phyloP scores from a whole-genome alignment of 37 sponge, comb jelly and placozoan genomes.

The Ephydatia muelleri region DNA sequence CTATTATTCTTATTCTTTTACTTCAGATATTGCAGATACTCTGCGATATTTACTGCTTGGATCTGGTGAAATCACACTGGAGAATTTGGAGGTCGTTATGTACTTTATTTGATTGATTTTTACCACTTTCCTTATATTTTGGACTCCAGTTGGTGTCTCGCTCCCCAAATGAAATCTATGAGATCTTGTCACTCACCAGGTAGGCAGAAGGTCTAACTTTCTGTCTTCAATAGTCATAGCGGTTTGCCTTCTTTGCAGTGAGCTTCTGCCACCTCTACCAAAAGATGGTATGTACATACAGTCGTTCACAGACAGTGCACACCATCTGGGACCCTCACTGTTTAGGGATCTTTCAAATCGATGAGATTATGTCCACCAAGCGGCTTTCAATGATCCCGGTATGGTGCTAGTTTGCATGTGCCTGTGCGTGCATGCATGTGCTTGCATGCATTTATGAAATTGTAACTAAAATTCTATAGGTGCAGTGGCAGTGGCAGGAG shows the following conservation, averaged over 20 bases:
- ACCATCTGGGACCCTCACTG: too few relatives aligned
- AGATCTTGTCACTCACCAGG: constrained; percentile 73
- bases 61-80: constrained; percentile 60
- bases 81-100: constrained; percentile 65
- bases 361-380: constrained; percentile 25
- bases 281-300: constrained; percentile 51
- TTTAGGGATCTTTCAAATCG: constrained; percentile 64
- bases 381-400: neutral
- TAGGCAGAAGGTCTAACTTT: neutral
- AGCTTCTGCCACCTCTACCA: constrained; percentile 78
- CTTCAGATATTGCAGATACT: constrained; percentile 87
- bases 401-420: neutral
- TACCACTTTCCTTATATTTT: neutral
- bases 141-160: constrained; percentile 53
- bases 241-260: constrained; percentile 44
- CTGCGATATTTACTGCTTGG: constrained; percentile 75
- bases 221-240: neutral
- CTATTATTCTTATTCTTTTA: too few relatives aligned
- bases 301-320: too few relatives aligned
- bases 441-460: neutral
- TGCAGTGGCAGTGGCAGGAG: constrained; percentile 83
- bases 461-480: constrained; percentile 10
- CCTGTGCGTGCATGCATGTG: neutral
- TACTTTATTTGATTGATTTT: neutral
- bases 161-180: constrained; percentile 75